A percentile compares a stretch with the other conserved stretches of the same genome.
phyloP scores from a whole-genome alignment of 1,140 invertebrate species.

The Bombus superbus region DNA sequence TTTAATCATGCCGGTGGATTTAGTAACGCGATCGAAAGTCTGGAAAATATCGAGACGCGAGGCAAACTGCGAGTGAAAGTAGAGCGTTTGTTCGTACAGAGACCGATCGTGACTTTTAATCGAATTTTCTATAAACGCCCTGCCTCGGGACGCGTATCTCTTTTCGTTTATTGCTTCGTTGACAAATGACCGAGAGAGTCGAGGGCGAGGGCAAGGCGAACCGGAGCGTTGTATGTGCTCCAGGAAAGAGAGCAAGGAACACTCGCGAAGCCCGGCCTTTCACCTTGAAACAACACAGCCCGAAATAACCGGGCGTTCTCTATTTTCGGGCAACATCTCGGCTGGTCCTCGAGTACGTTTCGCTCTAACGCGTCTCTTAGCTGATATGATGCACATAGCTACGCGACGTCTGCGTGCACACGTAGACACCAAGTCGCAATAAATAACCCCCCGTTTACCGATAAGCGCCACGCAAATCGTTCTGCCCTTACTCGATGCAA shows the following conservation, averaged over 20 bases:
- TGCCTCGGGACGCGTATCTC: neutral
- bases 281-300: constrained; percentile 47
- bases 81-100: too few relatives aligned
- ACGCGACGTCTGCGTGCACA: neutral
- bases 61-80: too few relatives aligned
- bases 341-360: constrained; percentile 26
- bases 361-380: constrained; percentile 5
- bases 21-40: too few relatives aligned
- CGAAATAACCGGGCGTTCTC: constrained; percentile 44
- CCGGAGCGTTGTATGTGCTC: constrained; percentile 1
- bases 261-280: constrained; percentile 33
- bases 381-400: neutral
- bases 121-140: neutral
- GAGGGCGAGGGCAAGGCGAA: neutral
- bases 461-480: neutral
- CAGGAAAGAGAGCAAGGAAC: constrained; percentile 15
- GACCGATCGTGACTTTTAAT: too few relatives aligned
- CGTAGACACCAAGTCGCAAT: neutral
- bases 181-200: neutral
- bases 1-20: too few relatives aligned
- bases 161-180: neutral
- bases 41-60: too few relatives aligned
- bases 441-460: neutral
- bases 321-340: constrained; percentile 46
- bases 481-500: neutral